phyloP scores from a whole-genome alignment of 30 jellyfish, hydroid and myxozoan genomes.

The Aurelia coerulea region DNA sequence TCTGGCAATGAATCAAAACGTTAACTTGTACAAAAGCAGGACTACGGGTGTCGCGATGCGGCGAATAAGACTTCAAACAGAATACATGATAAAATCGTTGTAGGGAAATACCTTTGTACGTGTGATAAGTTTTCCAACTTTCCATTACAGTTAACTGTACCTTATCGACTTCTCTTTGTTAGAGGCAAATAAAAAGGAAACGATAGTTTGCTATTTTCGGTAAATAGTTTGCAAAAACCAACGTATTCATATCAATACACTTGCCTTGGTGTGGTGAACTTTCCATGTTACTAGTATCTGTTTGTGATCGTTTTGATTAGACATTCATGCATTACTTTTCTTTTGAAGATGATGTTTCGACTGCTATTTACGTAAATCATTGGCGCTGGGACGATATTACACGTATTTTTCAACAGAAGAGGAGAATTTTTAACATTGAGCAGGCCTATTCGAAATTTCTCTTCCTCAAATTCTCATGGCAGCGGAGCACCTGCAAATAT shows the following conservation, averaged over 20 bases:
- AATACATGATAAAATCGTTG: conserved; percentile 1
- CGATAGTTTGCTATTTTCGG: background rate
- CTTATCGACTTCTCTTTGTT: background rate
- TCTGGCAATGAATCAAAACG: background rate
- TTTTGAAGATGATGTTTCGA: too few relatives aligned
- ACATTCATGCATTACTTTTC: too few relatives aligned
- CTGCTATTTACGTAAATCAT: too few relatives aligned
- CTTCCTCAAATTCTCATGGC: too few relatives aligned
- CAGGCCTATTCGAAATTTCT: too few relatives aligned
- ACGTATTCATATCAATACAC: background rate
- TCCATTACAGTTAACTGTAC: background rate
- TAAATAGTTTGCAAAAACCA: background rate
- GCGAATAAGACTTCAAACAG: conserved; percentile 29
- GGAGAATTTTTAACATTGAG: too few relatives aligned
- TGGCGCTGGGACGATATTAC: too few relatives aligned
- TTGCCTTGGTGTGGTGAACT: background rate
- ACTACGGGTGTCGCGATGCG: conserved; percentile 18
- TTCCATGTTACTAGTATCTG: too few relatives aligned
- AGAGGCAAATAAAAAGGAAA: background rate
- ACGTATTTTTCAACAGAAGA: too few relatives aligned
- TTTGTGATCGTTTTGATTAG: too few relatives aligned
- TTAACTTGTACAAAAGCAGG: background rate
- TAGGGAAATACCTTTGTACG: background rate
- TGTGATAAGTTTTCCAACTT: background rate
- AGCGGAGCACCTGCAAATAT: too few relatives aligned